Percentiles rank a stretch among this genome's conserved stretches.
Conservation (phyloP, 2,113 vertebrate genomes). For the Perognathus longimembris region DNA sequence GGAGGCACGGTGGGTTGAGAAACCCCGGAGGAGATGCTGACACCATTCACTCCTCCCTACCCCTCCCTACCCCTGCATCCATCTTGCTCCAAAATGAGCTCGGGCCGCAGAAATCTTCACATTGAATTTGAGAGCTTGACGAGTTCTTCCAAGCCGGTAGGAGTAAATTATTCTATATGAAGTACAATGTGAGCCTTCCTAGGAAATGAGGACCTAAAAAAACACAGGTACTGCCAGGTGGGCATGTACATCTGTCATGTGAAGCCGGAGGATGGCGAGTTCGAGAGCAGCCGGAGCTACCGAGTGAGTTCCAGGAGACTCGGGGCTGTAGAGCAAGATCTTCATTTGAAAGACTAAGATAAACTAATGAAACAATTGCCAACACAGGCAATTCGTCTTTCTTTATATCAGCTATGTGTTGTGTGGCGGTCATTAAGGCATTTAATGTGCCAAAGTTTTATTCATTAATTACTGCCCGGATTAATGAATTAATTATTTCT, state of each 20-base stretch:
- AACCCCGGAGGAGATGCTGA: neutral
- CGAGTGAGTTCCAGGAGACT: no score
- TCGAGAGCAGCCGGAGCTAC: no score
- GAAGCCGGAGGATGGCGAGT: no score
- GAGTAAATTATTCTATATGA: neutral
- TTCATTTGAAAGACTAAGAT: no score
- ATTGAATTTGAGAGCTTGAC: neutral
- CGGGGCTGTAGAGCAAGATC: no score
- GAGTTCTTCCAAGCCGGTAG: neutral
- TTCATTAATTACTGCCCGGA: neutral
- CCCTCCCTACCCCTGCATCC: neutral
- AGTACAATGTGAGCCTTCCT: neutral
- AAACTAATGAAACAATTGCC: neutral
- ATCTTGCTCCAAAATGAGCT: neutral
- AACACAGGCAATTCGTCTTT: neutral
- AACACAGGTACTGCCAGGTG: neutral
- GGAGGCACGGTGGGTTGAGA: neutral
- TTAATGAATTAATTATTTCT: conserved; percentile 9
- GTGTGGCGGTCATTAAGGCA: neutral
- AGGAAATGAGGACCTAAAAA: neutral
- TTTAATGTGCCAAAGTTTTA: neutral
- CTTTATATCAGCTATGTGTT: neutral
- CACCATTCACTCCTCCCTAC: neutral
- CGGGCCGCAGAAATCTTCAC: neutral
- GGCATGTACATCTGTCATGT: no score